Evolutionary conservation across 1,140 invertebrate genomes (phyloP).

Genomic region (Bathynomus jamesi): DNA sequence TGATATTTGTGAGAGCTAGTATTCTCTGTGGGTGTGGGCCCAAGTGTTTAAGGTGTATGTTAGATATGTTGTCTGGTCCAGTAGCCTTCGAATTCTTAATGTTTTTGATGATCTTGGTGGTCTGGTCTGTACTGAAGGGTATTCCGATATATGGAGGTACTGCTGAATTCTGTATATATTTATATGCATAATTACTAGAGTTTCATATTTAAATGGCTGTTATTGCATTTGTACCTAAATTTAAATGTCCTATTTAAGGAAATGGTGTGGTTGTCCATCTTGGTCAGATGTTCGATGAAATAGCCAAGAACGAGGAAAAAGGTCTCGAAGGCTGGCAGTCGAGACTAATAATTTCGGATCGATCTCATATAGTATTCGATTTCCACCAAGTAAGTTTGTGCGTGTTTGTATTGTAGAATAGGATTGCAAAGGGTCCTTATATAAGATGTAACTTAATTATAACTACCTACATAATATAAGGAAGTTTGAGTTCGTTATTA

Average conservation of each 20-base stretch:
- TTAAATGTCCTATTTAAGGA: slow-evolving; percentile 54
- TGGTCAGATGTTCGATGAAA: slow-evolving; percentile 89
- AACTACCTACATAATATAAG: no score
- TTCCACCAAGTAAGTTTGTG: slow-evolving; percentile 59
- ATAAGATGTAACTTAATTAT: no score
- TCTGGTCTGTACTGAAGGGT: background rate
- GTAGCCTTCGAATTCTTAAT: no score
- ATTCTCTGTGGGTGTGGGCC: no score
- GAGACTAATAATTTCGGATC: slow-evolving; percentile 85
- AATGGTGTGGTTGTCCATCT: slow-evolving; percentile 98
- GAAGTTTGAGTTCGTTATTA: no score
- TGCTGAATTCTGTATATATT: slow-evolving; percentile 4
- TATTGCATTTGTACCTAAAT: background rate
- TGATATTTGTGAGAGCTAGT: no score
- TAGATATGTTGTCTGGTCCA: no score
- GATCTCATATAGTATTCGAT: slow-evolving; percentile 91
- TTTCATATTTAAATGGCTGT: background rate
- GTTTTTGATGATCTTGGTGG: background rate
- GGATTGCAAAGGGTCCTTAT: no score
- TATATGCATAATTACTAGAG: slow-evolving; percentile 2
- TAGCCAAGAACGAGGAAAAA: slow-evolving; percentile 84
- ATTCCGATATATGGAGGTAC: slow-evolving; percentile 2
- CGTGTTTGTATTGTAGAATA: no score
- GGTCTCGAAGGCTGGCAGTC: slow-evolving; percentile 75
- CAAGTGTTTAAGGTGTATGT: no score